A percentile compares a stretch with the other conserved stretches of the same genome.
Evolutionary conservation across 2,113 vertebrate species (phyloP).

Genomic region (Balaenoptera acutorostrata): DNA sequence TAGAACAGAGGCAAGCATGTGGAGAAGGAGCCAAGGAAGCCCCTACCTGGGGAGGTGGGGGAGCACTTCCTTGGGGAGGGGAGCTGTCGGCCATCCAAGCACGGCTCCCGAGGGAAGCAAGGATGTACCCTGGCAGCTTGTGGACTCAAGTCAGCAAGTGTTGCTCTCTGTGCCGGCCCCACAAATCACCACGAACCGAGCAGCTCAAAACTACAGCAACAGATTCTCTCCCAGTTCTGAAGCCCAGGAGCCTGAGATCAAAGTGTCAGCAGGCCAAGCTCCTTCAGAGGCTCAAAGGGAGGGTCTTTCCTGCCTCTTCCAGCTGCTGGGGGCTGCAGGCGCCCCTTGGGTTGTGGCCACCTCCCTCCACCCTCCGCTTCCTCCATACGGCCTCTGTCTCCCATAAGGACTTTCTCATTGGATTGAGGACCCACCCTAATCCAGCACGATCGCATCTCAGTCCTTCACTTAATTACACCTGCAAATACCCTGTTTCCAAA

Average conservation of each 20-base stretch:
- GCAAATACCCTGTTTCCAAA: not conserved
- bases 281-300: not conserved
- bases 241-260: not conserved
- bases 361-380: rapidly evolving
- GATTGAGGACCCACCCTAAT: rapidly evolving
- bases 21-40: not conserved
- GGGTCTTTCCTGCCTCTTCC: not conserved
- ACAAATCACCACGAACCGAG: rapidly evolving
- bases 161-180: not conserved
- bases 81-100: rapidly evolving
- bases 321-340: not conserved
- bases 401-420: not conserved
- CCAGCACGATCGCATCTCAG: rapidly evolving
- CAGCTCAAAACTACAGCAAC: not conserved
- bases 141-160: not conserved
- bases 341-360: rapidly evolving
- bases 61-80: rapidly evolving
- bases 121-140: rapidly evolving
- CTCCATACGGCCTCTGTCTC: not conserved
- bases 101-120: no score
- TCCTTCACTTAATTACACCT: not conserved
- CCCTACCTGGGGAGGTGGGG: rapidly evolving
- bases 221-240: rapidly evolving
- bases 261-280: no score
- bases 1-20: rapidly evolving